phyloP scores from a whole-genome alignment of 2,797 vertebrate species.

The Synaphobranchus kaupii region DNA sequence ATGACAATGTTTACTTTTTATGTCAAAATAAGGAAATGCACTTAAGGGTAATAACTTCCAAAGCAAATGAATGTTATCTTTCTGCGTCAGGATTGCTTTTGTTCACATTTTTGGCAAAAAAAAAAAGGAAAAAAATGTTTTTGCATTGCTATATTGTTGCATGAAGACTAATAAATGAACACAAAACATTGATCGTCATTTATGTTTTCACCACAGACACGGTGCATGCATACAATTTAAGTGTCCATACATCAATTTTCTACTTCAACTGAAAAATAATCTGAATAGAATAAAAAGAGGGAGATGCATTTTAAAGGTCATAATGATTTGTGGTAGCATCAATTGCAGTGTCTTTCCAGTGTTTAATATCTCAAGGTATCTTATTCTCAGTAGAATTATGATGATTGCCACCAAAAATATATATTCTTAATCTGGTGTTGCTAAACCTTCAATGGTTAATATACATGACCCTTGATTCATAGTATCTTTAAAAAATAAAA shows the following conservation, averaged over 20 bases:
- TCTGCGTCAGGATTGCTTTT: slow-evolving; percentile 22
- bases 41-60: slow-evolving; percentile 24
- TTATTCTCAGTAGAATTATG: neutral
- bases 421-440: neutral
- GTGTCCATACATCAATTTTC: neutral
- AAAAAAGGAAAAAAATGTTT: neutral
- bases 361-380: neutral
- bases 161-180: slow-evolving; percentile 35
- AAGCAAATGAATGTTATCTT: slow-evolving; percentile 23
- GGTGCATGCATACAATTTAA: neutral
- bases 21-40: slow-evolving; percentile 25
- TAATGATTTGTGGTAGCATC: neutral
- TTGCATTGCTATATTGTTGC: slow-evolving; percentile 13
- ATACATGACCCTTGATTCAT: too few relatives aligned
- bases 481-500: too few relatives aligned
- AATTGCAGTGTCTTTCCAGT: neutral
- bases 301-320: neutral
- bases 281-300: neutral
- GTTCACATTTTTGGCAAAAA: slow-evolving; percentile 12
- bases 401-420: neutral
- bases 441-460: neutral
- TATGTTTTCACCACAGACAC: neutral
- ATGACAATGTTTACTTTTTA: slow-evolving; percentile 19
- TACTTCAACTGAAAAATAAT: neutral
- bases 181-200: slow-evolving; percentile 25